Percentiles rank a stretch among this genome's conserved stretches.
Evolutionary conservation across 1,140 invertebrate species (phyloP).

Genomic region (Antheraea pernyi): DNA sequence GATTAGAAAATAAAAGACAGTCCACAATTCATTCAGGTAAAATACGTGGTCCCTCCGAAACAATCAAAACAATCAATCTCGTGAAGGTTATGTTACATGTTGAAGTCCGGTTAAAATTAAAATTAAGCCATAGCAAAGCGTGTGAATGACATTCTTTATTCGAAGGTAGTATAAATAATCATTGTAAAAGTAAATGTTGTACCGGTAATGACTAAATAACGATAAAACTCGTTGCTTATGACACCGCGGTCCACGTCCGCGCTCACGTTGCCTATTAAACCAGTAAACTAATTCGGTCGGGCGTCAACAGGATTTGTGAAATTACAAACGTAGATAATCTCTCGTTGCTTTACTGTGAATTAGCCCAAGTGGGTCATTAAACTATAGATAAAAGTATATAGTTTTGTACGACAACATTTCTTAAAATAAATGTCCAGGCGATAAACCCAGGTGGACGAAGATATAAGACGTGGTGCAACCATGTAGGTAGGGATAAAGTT

Average conservation of each 20-base stretch:
- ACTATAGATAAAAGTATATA: neutral
- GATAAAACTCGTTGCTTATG: conserved; percentile 25
- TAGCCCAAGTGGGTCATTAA: neutral
- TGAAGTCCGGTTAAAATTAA: too few species aligned
- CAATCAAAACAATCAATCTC: too few species aligned
- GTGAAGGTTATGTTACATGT: too few species aligned
- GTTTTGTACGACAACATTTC: neutral
- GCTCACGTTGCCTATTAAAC: conserved; percentile 8
- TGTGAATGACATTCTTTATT: neutral
- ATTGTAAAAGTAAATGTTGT: conserved; percentile 20
- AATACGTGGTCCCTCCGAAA: too few species aligned
- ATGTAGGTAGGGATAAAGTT: too few species aligned
- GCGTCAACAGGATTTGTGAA: conserved; percentile 21
- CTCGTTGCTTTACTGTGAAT: conserved; percentile 3
- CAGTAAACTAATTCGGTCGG: conserved; percentile 19
- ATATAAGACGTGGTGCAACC: too few species aligned
- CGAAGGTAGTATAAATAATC: neutral
- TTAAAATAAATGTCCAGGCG: too few species aligned
- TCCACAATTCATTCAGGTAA: too few species aligned
- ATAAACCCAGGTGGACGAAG: too few species aligned
- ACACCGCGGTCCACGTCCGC: conserved; percentile 14
- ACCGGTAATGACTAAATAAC: conserved; percentile 13
- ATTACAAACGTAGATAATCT: conserved; percentile 24
- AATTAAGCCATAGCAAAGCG: neutral
- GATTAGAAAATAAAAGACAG: too few species aligned